Percentiles rank a stretch among this genome's conserved stretches.
Evolutionary conservation across 2,113 vertebrate species (phyloP).

Genomic region (Proteles cristata): DNA sequence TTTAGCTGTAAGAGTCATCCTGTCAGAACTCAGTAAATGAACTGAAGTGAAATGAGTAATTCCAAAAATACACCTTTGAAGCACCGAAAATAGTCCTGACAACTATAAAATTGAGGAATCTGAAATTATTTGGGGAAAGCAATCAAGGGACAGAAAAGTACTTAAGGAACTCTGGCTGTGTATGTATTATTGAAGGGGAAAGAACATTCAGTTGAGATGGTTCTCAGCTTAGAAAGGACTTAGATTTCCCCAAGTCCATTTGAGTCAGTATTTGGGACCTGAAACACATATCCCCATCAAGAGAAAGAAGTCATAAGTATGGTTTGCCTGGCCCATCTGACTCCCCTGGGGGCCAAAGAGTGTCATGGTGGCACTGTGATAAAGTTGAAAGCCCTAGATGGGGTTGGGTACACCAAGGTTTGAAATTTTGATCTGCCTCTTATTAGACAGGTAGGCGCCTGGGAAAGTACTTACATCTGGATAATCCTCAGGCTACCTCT

Average conservation of each 20-base stretch:
- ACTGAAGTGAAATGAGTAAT: slow-evolving; percentile 40
- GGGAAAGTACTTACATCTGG: neutral
- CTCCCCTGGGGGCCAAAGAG: neutral
- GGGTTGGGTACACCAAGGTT: neutral
- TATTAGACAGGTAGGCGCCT: neutral
- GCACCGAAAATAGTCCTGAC: slow-evolving; percentile 4
- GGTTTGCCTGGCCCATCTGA: neutral
- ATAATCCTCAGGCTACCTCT: neutral
- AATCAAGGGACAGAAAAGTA: neutral
- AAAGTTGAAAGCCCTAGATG: neutral
- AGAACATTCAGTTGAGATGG: neutral
- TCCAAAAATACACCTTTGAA: slow-evolving; percentile 13
- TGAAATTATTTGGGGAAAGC: slow-evolving; percentile 45
- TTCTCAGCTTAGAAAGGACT: neutral
- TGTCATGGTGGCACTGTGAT: neutral
- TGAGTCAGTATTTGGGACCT: slow-evolving; percentile 13
- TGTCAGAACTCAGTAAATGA: neutral
- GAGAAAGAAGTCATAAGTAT: neutral
- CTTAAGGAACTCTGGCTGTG: neutral
- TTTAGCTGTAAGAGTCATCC: neutral
- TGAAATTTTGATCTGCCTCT: neutral
- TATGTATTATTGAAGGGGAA: neutral
- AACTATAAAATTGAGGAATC: neutral
- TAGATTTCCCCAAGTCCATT: neutral
- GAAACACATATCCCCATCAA: neutral